Conservation (phyloP, 2,113 vertebrate species). For the Tachycineta bicolor region DNA sequence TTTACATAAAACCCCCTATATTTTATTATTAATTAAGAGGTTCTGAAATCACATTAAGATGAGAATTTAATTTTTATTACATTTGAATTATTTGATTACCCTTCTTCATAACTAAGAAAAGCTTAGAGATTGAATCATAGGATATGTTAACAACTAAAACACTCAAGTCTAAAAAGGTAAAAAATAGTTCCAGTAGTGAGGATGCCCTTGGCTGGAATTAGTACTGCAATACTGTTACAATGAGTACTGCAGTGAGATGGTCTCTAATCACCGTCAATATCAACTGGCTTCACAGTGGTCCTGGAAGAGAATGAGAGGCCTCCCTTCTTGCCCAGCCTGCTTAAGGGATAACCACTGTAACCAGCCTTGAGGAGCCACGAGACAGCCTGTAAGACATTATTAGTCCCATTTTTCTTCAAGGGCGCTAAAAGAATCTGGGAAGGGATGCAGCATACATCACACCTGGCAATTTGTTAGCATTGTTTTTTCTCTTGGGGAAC, state of each 20-base stretch:
- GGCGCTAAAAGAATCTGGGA: neutral
- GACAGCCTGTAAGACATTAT: neutral
- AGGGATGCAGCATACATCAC: neutral
- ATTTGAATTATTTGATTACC: neutral
- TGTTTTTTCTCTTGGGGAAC: neutral
- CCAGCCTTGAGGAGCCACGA: neutral
- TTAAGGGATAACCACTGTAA: rapidly evolving
- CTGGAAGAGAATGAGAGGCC: neutral
- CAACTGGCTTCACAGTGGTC: neutral
- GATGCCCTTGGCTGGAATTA: neutral
- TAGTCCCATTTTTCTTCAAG: neutral
- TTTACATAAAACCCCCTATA: neutral
- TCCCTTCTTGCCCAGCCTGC: neutral
- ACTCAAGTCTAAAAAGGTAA: rapidly evolving
- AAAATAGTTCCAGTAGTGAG: neutral
- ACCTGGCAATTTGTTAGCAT: neutral
- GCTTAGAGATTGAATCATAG: rapidly evolving
- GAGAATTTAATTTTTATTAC: neutral
- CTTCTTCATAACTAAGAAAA: neutral
- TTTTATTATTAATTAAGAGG: neutral
- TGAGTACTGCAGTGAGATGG: neutral
- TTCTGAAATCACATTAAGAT: neutral
- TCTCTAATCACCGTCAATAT: neutral
- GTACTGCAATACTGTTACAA: neutral
- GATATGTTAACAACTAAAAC: neutral